phyloP scores from a whole-genome alignment of 2,797 vertebrate species.

The Clamator glandarius region DNA sequence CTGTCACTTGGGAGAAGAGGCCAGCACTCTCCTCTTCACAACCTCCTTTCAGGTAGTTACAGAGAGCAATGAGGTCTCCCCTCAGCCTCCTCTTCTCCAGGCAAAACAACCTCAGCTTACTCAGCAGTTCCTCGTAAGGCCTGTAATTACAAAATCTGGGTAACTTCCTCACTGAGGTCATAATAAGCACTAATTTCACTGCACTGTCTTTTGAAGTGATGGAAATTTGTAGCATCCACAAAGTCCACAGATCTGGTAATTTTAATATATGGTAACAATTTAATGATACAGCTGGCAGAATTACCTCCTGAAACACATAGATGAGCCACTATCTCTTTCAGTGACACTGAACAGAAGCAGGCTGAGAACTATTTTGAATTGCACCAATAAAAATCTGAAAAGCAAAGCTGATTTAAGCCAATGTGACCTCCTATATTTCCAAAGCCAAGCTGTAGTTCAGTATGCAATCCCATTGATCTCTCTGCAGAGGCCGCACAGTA shows the following conservation, averaged over 20 bases:
- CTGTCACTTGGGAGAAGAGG: no score
- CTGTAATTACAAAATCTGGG: not conserved
- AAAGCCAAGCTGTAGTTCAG: not conserved
- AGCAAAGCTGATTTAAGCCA: not conserved
- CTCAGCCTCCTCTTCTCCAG: no score
- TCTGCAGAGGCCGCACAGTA: not conserved
- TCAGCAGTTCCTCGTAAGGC: no score
- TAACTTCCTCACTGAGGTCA: not conserved
- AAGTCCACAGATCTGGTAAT: not conserved
- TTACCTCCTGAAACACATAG: not conserved
- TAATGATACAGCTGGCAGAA: not conserved
- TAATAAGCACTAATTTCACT: not conserved
- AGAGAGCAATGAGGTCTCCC: no score
- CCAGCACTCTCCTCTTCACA: no score
- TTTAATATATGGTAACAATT: not conserved
- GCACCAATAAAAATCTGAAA: not conserved
- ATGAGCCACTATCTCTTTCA: not conserved
- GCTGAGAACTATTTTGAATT: not conserved
- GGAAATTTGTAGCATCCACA: not conserved
- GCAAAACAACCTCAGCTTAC: no score
- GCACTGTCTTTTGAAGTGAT: not conserved
- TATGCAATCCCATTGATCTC: not conserved
- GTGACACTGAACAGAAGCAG: not conserved
- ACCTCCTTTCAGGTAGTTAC: no score
- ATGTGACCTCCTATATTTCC: not conserved